A percentile compares a stretch with the other conserved stretches of the same genome.
phyloP scores from a whole-genome alignment of 2,797 vertebrate genomes.

The Alfaro cultratus region DNA sequence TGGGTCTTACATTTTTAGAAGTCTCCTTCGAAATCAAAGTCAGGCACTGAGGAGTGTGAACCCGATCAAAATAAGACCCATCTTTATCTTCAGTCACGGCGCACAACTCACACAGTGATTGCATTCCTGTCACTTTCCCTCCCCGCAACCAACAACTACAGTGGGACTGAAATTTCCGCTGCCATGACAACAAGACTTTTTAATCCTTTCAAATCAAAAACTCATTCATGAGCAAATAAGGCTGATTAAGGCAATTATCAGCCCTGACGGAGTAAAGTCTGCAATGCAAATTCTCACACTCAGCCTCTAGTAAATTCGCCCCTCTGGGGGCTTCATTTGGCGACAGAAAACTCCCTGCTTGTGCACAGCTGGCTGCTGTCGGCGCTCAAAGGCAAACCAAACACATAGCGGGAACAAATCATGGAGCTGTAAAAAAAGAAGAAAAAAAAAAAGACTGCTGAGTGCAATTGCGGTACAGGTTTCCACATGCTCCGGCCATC shows the following conservation, averaged over 20 bases:
- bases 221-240: constrained; percentile 25
- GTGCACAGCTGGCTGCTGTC: constrained; percentile 48
- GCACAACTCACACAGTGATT: not conserved
- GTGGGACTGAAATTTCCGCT: constrained; percentile 33
- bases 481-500: constrained; percentile 50
- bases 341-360: constrained; percentile 25
- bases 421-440: constrained; percentile 33
- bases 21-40: not conserved
- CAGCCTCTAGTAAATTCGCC: constrained; percentile 11
- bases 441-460: constrained; percentile 44
- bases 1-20: not conserved
- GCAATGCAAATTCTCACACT: constrained; percentile 12
- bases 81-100: not conserved
- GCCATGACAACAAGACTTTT: constrained; percentile 40
- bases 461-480: constrained; percentile 27
- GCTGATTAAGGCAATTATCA: constrained; percentile 36
- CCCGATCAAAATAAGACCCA: not conserved
- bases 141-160: not conserved
- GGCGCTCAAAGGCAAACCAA: constrained; percentile 18
- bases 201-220: constrained; percentile 34
- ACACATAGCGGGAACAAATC: constrained; percentile 32
- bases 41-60: not conserved
- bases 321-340: constrained; percentile 17
- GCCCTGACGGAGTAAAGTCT: constrained; percentile 16
- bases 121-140: not conserved